Evolutionary conservation across 2,888 invertebrate species (phyloP), one percentile per base, ranked within the genome.

Genomic region (Heterodera filipjevi): DNA sequence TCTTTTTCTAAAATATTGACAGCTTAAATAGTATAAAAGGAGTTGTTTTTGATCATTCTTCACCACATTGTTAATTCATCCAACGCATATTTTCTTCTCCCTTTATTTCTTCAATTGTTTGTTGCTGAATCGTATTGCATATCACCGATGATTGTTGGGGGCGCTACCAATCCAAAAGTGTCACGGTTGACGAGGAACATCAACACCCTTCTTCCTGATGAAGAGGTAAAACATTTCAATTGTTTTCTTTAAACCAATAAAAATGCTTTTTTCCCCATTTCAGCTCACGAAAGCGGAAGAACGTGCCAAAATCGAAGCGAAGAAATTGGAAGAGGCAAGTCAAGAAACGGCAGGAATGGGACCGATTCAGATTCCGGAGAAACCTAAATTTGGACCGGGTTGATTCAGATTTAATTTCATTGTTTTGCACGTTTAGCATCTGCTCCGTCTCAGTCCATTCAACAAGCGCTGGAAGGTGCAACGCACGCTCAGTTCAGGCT

Each of bases 81-180:
- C 12, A 6, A 39, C 39, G 39, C 39, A 39, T 39, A 39, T 39
- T 39, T 39, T 39, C 39, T 39, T 39, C 6, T 39, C 12, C 39
- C 12, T 10, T 12, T 6, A 39, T 10, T 39, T 39, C 39, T 12
- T 39, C 12, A n/a, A 39, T 39, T 39, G 39, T 98, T 99, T 91
- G n/a, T n/a, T n/a, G n/a, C n/a, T n/a, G n/a, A n/a, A n/a, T n/a
- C n/a, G n/a, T n/a, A n/a, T n/a, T n/a, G n/a, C n/a, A n/a, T n/a
- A n/a, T n/a, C n/a, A n/a, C n/a, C n/a, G n/a, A n/a, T 44, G 44
- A 44, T 10, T 44, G 12, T 5, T 44, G 44, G 44, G 5, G 44
- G 44, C 44, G 44, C 5, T n/a, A n/a, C 12, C 39, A 39, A 39
- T 39, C 6, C 39, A 49, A 49, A 49, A 49, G 49, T 14, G 19